Conservation (phyloP, 2,888 invertebrate species). For the Tortrix viridana region DNA sequence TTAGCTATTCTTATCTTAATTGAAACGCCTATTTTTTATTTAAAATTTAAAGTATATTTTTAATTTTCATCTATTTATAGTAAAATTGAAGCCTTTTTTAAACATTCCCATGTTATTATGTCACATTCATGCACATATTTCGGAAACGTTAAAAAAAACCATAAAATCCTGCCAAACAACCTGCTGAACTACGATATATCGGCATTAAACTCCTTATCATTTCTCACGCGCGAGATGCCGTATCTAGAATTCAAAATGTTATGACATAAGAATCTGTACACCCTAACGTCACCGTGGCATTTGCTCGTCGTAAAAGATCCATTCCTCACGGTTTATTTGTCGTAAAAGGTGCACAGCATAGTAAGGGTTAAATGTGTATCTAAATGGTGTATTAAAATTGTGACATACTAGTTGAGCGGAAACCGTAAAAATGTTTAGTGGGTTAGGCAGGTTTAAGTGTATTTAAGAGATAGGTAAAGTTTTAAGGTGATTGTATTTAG, state of each 20-base stretch:
- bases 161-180: slow-evolving; percentile 53
- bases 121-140: not conserved
- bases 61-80: too few species aligned
- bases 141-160: slow-evolving; percentile 41
- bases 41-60: too few species aligned
- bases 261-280: slow-evolving; percentile 74
- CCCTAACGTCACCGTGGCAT: slow-evolving; percentile 51
- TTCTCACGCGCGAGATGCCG: slow-evolving; percentile 58
- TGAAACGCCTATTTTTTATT: too few species aligned
- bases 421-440: slow-evolving; percentile 66
- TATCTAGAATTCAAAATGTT: slow-evolving; percentile 79
- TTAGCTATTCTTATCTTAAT: too few species aligned
- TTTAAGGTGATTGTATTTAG: not conserved
- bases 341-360: slow-evolving; percentile 69
- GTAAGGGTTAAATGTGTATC: slow-evolving; percentile 79
- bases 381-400: slow-evolving; percentile 78
- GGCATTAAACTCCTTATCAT: slow-evolving; percentile 60
- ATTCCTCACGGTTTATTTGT: slow-evolving; percentile 79
- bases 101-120: too few species aligned
- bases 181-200: slow-evolving; percentile 58
- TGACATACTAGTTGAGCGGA: slow-evolving; percentile 79
- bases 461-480: not conserved
- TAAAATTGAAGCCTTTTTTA: too few species aligned
- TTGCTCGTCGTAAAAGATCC: slow-evolving; percentile 77
- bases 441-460: slow-evolving; percentile 2